These are phyloP conservation scores for Mythimna ferrago DNA, from an alignment of 2,888 invertebrate genomes.

Conservation along the genomic window DNA sequence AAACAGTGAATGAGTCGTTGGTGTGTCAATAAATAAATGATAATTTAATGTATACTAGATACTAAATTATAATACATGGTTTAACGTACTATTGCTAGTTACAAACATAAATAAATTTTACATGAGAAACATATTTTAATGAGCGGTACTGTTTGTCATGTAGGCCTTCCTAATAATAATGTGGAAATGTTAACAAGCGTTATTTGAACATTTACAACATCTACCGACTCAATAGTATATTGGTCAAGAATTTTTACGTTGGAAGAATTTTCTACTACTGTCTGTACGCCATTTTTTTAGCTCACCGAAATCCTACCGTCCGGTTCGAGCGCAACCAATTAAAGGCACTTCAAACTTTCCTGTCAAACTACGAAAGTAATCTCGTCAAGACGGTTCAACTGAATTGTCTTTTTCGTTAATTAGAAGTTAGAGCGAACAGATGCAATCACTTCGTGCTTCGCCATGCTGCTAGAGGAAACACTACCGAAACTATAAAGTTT, in stretches of 20 bases:
- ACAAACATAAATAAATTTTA: neutral
- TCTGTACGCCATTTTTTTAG: conserved; percentile 6
- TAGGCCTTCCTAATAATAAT: neutral
- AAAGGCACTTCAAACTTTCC: conserved; percentile 40
- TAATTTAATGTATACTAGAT: neutral
- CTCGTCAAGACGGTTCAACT: conserved; percentile 12
- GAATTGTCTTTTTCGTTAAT: conserved; percentile 26
- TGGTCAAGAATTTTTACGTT: neutral
- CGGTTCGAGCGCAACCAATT: conserved; percentile 28
- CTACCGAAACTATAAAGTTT: conserved; percentile 45
- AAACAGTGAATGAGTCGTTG: too few species aligned
- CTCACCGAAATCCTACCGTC: conserved; percentile 12
- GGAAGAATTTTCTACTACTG: conserved; percentile 7
- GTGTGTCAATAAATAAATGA: too few species aligned
- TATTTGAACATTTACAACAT: neutral
- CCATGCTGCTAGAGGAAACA: conserved; percentile 3
- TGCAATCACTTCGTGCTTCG: conserved; percentile 19
- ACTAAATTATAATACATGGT: neutral
- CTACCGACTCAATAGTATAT: neutral
- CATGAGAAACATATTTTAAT: neutral
- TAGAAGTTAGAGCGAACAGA: conserved; percentile 24
- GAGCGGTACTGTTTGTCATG: neutral
- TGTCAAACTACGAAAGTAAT: conserved; percentile 36
- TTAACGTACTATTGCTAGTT: neutral
- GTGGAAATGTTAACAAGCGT: neutral